Conservation (phyloP, 2,888 invertebrate genomes). For the Melanchra persicariae region DNA sequence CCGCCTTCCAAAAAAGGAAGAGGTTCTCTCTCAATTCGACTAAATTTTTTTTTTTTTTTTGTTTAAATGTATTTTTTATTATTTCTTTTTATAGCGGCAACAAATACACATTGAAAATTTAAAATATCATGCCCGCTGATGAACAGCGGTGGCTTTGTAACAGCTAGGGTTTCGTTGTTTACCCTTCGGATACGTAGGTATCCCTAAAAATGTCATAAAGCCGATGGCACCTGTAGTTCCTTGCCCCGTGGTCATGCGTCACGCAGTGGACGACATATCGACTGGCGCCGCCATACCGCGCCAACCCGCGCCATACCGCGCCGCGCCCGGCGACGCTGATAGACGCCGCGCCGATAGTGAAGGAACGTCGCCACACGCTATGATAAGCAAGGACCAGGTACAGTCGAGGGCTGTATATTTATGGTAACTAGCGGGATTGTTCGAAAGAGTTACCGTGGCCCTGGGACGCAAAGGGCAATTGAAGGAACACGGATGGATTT, state of each 20-base stretch:
- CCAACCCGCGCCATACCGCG: constrained; percentile 33
- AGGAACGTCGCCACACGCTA: constrained; percentile 64
- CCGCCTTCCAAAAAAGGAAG: too few species aligned
- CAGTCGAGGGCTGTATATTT: background rate
- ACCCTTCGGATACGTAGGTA: background rate
- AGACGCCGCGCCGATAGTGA: constrained; percentile 33
- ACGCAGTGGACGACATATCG: constrained; percentile 45
- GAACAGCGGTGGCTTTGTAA: too few species aligned
- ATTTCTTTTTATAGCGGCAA: too few species aligned
- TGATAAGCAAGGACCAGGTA: constrained; percentile 28
- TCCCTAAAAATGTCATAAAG: background rate
- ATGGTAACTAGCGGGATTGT: background rate
- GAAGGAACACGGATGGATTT: too few species aligned
- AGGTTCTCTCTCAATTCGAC: too few species aligned
- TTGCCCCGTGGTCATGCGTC: constrained; percentile 52
- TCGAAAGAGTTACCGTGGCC: background rate
- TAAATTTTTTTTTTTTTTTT: too few species aligned
- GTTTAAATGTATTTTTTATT: too few species aligned
- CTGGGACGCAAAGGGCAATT: too few species aligned
- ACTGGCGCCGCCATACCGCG: constrained; percentile 60
- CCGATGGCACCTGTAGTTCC: constrained; percentile 35
- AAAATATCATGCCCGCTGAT: too few species aligned
- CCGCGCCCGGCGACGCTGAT: constrained; percentile 18
- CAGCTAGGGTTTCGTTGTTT: too few species aligned
- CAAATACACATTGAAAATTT: too few species aligned